Conservation (phyloP, 2,888 invertebrate species). For the Euplagia quadripunctaria region DNA sequence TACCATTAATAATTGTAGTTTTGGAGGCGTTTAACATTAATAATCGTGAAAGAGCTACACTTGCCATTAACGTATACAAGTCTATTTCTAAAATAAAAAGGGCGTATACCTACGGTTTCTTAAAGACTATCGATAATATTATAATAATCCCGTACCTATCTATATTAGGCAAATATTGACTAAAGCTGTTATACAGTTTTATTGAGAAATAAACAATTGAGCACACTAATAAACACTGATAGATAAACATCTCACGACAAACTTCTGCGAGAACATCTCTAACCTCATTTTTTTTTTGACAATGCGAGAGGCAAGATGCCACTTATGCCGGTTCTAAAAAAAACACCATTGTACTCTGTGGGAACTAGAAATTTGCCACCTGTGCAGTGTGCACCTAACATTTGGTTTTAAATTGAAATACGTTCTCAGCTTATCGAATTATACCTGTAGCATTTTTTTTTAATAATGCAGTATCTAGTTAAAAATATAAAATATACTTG, state of each 20-base stretch:
- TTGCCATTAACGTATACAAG: no score
- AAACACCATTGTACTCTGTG: conserved; percentile 71
- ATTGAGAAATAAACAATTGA: conserved; percentile 5
- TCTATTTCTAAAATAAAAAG: not conserved
- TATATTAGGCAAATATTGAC: no score
- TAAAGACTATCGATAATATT: not conserved
- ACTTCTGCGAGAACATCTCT: conserved; percentile 46
- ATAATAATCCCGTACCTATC: not conserved
- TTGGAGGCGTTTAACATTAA: no score
- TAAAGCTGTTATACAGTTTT: not conserved
- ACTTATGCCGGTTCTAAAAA: conserved; percentile 56
- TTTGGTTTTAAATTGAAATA: conserved; percentile 32
- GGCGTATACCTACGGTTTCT: not conserved
- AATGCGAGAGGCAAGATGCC: conserved; percentile 61
- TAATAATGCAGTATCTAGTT: not conserved
- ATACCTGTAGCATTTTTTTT: not conserved
- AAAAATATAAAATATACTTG: no score
- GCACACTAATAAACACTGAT: not conserved
- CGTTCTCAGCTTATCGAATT: conserved; percentile 25
- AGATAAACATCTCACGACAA: conserved; percentile 35
- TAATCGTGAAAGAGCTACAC: no score
- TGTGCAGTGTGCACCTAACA: conserved; percentile 50
- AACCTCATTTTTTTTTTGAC: conserved; percentile 60
- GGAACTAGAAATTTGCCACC: conserved; percentile 75
- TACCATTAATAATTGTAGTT: no score